phyloP scores from a whole-genome alignment of 2,888 invertebrate genomes.

The Spodoptera exigua region DNA sequence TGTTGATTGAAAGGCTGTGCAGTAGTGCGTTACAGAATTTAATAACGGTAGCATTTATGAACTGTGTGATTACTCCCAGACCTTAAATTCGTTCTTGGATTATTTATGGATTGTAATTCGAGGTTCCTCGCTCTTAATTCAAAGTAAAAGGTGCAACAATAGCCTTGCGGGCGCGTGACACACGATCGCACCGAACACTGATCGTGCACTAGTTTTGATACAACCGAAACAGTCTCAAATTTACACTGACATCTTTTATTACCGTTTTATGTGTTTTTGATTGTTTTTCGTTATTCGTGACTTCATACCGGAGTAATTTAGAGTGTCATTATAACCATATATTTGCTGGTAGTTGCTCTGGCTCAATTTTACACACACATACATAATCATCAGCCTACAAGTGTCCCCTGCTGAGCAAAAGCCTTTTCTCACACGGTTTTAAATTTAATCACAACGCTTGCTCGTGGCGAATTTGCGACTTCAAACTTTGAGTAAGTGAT shows the following conservation, averaged over 20 bases:
- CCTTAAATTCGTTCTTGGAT: conserved; percentile 75
- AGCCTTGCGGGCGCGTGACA: conserved; percentile 77
- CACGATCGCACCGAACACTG: conserved; percentile 58
- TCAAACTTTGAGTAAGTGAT: too few relatives aligned
- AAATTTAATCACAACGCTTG: too few relatives aligned
- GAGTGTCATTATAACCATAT: too few relatives aligned
- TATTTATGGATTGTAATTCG: conserved; percentile 78
- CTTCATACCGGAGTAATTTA: too few relatives aligned
- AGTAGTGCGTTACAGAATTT: conserved; percentile 49
- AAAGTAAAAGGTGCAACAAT: conserved; percentile 80
- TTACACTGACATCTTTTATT: conserved; percentile 37
- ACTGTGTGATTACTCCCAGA: conserved; percentile 68
- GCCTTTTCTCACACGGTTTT: too few relatives aligned
- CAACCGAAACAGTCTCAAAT: conserved; percentile 26
- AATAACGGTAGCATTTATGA: conserved; percentile 48
- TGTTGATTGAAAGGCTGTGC: conserved; percentile 40
- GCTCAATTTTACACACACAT: too few relatives aligned
- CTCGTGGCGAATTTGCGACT: too few relatives aligned
- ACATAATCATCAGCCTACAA: too few relatives aligned
- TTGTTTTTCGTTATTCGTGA: neutral
- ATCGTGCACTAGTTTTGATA: conserved; percentile 50
- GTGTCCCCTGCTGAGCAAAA: too few relatives aligned
- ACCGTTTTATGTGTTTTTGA: conserved; percentile 7
- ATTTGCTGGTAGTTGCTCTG: too few relatives aligned
- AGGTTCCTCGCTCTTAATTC: conserved; percentile 73